These are phyloP conservation scores for Dysmachus trigonus DNA, from an alignment of 2,888 invertebrate genomes.

Conservation along the genomic window DNA sequence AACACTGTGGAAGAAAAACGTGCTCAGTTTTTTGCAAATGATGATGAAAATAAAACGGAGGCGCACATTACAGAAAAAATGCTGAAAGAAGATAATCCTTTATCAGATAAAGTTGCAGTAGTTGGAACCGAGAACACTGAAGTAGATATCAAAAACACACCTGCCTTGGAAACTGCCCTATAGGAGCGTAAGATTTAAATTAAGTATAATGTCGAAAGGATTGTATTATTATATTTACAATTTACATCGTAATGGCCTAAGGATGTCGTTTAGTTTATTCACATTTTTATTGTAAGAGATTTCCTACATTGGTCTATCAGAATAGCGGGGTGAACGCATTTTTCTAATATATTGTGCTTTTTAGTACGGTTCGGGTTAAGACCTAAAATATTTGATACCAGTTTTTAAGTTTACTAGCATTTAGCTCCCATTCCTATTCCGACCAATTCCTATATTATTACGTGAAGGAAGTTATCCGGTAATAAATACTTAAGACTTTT, in stretches of 20 bases:
- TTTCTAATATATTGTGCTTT: not conserved
- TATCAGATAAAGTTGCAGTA: not conserved
- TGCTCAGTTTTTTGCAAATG: not conserved
- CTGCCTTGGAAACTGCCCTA: constrained; percentile 40
- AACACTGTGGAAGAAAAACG: not conserved
- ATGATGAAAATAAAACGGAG: constrained; percentile 1
- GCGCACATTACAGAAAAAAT: not conserved
- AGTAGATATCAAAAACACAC: constrained; percentile 12
- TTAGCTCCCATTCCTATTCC: not conserved
- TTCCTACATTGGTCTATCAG: not conserved
- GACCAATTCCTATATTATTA: not conserved
- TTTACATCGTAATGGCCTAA: not conserved
- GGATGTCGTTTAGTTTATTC: not conserved
- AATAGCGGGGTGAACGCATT: not conserved
- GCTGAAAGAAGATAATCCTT: not conserved
- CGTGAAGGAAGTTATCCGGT: not conserved
- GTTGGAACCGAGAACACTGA: not conserved
- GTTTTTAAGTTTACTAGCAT: not conserved
- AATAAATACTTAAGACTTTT: not conserved
- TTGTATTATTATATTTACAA: not conserved
- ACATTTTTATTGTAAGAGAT: not conserved
- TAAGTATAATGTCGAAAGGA: not conserved
- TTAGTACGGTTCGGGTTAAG: not conserved
- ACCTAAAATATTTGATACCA: not conserved
- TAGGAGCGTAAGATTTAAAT: not conserved